Conservation (phyloP, 2,888 invertebrate genomes). For the Priapulus caudatus region DNA sequence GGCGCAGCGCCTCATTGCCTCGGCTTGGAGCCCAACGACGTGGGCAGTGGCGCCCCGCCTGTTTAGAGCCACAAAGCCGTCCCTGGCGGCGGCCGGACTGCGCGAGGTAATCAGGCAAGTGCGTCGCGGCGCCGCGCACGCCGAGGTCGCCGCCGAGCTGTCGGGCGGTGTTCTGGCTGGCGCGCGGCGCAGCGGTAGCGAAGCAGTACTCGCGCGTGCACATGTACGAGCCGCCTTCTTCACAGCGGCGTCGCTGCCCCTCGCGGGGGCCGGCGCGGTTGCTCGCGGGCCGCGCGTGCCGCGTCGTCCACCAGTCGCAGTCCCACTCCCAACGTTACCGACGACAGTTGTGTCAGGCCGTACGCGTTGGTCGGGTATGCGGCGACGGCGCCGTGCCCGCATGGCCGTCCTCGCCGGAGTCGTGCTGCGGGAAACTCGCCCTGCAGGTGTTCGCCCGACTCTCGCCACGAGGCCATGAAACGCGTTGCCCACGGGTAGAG, state of each 20-base stretch:
- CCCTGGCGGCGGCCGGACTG: too few relatives aligned
- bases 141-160: conserved; percentile 86
- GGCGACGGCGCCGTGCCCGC: conserved; percentile 60
- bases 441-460: conserved; percentile 47
- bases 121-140: conserved; percentile 63
- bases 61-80: too few relatives aligned
- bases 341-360: conserved; percentile 76
- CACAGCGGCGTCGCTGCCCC: conserved; percentile 59
- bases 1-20: too few relatives aligned
- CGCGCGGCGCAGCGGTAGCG: conserved; percentile 85
- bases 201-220: conserved; percentile 65
- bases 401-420: conserved; percentile 65
- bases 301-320: conserved; percentile 56
- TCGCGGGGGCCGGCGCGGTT: conserved; percentile 44
- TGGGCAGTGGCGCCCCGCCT: too few relatives aligned
- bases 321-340: conserved; percentile 99
- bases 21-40: too few relatives aligned
- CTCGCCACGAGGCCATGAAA: conserved; percentile 54
- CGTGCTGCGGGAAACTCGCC: conserved; percentile 39
- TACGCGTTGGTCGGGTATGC: conserved; percentile 63
- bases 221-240: conserved; percentile 90
- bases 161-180: conserved; percentile 83
- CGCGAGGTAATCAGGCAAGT: neutral
- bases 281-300: conserved; percentile 37
- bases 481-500: conserved; percentile 91